Evolutionary conservation across 2,797 vertebrate genomes (phyloP).

Genomic region (Mormyrops attenuatus): DNA sequence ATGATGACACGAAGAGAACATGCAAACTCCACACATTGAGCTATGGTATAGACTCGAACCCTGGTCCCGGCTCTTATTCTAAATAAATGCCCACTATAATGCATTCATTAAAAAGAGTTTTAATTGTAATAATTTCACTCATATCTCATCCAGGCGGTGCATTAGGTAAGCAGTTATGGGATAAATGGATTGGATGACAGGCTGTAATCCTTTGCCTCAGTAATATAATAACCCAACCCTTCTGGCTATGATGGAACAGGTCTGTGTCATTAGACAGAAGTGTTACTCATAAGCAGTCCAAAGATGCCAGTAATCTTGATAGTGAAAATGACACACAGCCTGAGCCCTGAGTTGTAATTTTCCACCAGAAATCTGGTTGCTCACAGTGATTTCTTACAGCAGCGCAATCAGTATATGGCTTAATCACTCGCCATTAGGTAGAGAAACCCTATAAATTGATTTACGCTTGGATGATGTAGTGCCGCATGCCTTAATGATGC

Average conservation of each 20-base stretch:
- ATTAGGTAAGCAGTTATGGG: not conserved
- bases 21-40: not conserved
- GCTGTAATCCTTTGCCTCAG: not conserved
- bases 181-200: not conserved
- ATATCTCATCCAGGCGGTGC: not conserved
- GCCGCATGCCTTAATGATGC: not conserved
- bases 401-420: not conserved
- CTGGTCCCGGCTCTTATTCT: not conserved
- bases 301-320: not conserved
- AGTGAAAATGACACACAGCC: not conserved
- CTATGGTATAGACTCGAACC: not conserved
- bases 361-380: not conserved
- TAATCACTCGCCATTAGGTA: constrained; percentile 4
- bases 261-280: not conserved
- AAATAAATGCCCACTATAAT: not conserved
- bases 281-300: not conserved
- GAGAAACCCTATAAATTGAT: not conserved
- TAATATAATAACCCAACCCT: not conserved
- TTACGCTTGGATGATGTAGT: not conserved
- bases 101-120: constrained; percentile 5
- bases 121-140: constrained; percentile 2
- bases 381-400: not conserved
- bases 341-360: not conserved
- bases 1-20: not conserved
- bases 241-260: not conserved